phyloP scores from a whole-genome alignment of 2,113 vertebrate genomes.

The Plestiodon gilberti region DNA sequence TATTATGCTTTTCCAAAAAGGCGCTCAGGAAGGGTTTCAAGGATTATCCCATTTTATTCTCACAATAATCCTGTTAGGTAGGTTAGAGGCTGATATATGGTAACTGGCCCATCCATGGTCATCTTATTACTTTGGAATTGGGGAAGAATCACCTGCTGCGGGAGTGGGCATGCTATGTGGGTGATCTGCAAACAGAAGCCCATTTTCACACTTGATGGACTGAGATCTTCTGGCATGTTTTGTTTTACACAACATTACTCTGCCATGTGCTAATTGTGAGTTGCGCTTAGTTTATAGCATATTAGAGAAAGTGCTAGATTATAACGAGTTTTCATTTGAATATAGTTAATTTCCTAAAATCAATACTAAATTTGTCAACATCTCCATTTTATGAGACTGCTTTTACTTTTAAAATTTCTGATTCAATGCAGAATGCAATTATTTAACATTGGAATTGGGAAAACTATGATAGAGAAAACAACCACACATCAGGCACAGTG shows the following conservation, averaged over 20 bases:
- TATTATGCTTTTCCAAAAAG: background rate
- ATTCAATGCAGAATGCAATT: background rate
- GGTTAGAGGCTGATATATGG: background rate
- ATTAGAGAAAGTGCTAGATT: background rate
- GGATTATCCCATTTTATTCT: background rate
- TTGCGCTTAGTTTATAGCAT: background rate
- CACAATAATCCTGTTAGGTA: background rate
- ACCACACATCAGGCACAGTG: conserved; percentile 7
- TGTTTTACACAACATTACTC: no score
- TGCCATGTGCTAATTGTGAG: background rate
- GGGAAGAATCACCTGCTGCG: no score
- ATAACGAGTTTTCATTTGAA: background rate
- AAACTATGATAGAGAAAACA: background rate
- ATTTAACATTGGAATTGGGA: background rate
- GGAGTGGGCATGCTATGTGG: background rate
- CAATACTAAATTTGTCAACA: background rate
- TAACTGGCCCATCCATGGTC: background rate
- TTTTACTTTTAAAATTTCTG: background rate
- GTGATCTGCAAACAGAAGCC: background rate
- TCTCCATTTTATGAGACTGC: background rate
- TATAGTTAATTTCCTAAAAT: background rate
- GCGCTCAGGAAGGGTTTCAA: background rate
- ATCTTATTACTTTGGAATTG: no score
- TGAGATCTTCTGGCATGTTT: background rate
- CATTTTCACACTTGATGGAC: background rate